phyloP scores from a whole-genome alignment of 2,888 invertebrate species.

The Homarus gammarus region DNA sequence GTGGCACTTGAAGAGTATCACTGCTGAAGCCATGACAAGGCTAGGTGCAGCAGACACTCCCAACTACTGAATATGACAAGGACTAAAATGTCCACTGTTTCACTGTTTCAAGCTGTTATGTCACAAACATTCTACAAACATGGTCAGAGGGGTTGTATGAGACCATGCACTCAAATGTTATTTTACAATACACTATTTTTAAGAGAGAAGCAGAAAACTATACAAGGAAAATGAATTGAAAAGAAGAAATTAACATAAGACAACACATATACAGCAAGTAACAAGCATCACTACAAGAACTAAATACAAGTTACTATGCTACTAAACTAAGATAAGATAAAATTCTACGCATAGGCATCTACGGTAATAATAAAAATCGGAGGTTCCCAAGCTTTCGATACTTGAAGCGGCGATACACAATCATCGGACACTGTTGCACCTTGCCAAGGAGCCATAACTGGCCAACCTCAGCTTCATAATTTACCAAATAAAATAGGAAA shows the following conservation, averaged over 20 bases:
- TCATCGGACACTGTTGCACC: neutral
- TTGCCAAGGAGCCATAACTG: neutral
- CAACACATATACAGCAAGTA: neutral
- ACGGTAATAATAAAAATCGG: neutral
- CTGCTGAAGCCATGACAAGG: slow-evolving; percentile 64
- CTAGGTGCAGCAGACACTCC: slow-evolving; percentile 63
- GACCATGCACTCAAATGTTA: slow-evolving; percentile 65
- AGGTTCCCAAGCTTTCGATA: neutral
- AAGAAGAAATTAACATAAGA: neutral
- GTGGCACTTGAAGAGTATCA: slow-evolving; percentile 65
- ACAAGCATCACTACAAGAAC: neutral
- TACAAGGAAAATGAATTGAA: neutral
- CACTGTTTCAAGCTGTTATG: slow-evolving; percentile 74
- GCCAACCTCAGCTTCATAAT: neutral
- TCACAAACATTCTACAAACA: slow-evolving; percentile 75
- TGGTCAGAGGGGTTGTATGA: slow-evolving; percentile 67
- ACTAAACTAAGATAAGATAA: neutral
- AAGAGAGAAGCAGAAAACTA: neutral
- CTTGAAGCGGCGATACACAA: neutral
- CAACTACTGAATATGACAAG: slow-evolving; percentile 57
- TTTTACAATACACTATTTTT: slow-evolving; percentile 37
- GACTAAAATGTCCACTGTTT: slow-evolving; percentile 63
- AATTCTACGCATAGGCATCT: neutral
- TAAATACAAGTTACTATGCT: neutral
- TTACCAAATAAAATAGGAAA: neutral